Evolutionary conservation across 1,140 invertebrate genomes (phyloP), one percentile per base, ranked within the genome.

Genomic region (Pachypeltis micranthus): DNA sequence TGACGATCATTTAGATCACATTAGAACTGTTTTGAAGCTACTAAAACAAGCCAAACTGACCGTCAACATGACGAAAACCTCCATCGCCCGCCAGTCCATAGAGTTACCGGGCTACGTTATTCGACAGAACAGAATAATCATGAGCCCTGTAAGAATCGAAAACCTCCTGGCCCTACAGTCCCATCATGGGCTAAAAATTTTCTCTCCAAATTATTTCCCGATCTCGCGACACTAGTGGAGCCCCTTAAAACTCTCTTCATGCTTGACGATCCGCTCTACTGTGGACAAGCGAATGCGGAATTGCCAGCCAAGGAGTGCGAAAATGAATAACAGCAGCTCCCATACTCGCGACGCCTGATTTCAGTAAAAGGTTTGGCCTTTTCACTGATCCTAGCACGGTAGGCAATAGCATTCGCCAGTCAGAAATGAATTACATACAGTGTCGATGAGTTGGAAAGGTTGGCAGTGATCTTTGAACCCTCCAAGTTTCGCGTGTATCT

Each of bases 1-100:
- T 25, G 67, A 68, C 19, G 47, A 61, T 24, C 67, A 68, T 57
- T 10, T 64, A n/a, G n/a, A n/a, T n/a, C n/a, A n/a, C n/a, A n/a
- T n/a, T n/a, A n/a, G n/a, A n/a, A n/a, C n/a, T n/a, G 69, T n/a
- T 55, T 70, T 1, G 4, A 44, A 7, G n/a, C 39, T 65, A 23
- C 44, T 66, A 24, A 21, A 39, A 19, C 12, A 44, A 27, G 54
- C 66, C 14, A 60, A 55, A 1, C 25, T 69, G 1, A 69, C 68
- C 10, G 28, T 69, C 26, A 66, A 67, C 21, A 3, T 19, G n/a
- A 61, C 47, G 1, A 67, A 67, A 63, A 39, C 39, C 2, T 31
- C 7, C 1, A 63, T 67, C 59, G 65, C 65, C 7, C n/a, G 21
- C 2, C n/a, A 16, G 10, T 16, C 19, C 21, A 44, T 65, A 2